These are phyloP conservation scores for Rhinophrynus dorsalis DNA, from an alignment of 2,797 vertebrate genomes.

Conservation along the genomic window DNA sequence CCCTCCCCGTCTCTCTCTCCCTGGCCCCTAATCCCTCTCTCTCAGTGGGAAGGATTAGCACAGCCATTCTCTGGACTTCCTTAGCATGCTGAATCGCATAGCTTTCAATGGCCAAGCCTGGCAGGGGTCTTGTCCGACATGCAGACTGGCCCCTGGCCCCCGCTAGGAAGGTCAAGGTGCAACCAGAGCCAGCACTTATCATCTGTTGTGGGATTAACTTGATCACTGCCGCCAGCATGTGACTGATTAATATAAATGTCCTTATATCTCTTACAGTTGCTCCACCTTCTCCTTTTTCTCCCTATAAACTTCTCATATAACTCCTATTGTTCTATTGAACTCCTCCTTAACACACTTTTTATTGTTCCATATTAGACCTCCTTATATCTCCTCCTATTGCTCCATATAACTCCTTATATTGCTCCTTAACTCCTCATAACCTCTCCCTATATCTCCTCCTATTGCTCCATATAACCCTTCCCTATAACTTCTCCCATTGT, in stretches of 20 bases:
- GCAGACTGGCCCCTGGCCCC: slow-evolving; percentile 40
- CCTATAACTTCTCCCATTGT: too few species aligned
- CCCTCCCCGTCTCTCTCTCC: slow-evolving; percentile 22
- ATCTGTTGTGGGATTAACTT: slow-evolving; percentile 4
- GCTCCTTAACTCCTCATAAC: too few species aligned
- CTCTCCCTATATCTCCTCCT: too few species aligned
- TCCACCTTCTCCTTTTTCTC: too few species aligned
- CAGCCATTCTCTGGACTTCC: slow-evolving; percentile 43
- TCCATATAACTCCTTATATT: too few species aligned
- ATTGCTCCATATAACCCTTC: too few species aligned
- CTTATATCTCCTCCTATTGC: too few species aligned
- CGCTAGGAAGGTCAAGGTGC: slow-evolving; percentile 41
- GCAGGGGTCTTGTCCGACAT: slow-evolving; percentile 47
- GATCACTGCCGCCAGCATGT: background rate
- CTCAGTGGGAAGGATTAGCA: slow-evolving; percentile 47
- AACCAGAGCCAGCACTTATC: slow-evolving; percentile 13
- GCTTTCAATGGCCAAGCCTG: slow-evolving; percentile 32
- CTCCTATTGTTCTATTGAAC: too few species aligned
- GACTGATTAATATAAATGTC: background rate
- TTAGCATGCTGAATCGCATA: slow-evolving; percentile 39
- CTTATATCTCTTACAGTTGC: too few species aligned
- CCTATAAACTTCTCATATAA: too few species aligned
- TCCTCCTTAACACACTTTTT: too few species aligned
- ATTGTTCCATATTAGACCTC: too few species aligned
- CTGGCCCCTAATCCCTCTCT: slow-evolving; percentile 42